Percentiles rank a stretch among this genome's conserved stretches.
Evolutionary conservation across 37 sponge, comb jelly and placozoan species (phyloP).

Genomic region (Chondrosia reniformis): DNA sequence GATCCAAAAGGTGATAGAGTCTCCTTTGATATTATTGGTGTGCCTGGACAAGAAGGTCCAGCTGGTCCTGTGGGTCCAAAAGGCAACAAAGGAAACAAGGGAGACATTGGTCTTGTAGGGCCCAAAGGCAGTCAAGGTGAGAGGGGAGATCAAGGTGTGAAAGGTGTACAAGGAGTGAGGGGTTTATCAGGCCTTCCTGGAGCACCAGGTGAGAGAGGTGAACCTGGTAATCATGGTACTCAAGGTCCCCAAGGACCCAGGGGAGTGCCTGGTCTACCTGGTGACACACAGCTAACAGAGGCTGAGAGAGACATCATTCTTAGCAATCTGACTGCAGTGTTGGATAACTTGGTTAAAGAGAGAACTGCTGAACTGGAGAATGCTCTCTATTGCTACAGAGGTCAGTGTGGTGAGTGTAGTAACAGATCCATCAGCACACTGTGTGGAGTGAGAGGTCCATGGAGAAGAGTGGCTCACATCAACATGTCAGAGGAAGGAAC

Average conservation of each 20-base stretch:
- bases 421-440: neutral
- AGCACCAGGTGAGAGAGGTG: neutral
- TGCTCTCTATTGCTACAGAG: neutral
- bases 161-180: conserved; percentile 1
- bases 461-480: conserved; percentile 18
- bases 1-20: no score
- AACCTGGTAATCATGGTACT: neutral
- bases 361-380: no score
- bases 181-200: no score
- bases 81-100: neutral
- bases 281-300: no score
- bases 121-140: neutral
- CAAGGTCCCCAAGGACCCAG: no score
- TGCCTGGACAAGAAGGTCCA: neutral
- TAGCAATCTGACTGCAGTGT: neutral
- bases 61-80: neutral
- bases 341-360: no score
- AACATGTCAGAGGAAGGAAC: conserved; percentile 14
- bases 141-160: conserved; percentile 9
- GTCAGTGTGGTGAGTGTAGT: neutral
- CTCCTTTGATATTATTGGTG: no score
- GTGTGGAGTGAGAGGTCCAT: conserved; percentile 4
- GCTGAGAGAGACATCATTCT: neutral
- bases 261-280: no score
- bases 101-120: conserved; percentile 41